These are phyloP conservation scores for Hippoglossus stenolepis DNA, from an alignment of 2,113 vertebrate species.

Conservation along the genomic window DNA sequence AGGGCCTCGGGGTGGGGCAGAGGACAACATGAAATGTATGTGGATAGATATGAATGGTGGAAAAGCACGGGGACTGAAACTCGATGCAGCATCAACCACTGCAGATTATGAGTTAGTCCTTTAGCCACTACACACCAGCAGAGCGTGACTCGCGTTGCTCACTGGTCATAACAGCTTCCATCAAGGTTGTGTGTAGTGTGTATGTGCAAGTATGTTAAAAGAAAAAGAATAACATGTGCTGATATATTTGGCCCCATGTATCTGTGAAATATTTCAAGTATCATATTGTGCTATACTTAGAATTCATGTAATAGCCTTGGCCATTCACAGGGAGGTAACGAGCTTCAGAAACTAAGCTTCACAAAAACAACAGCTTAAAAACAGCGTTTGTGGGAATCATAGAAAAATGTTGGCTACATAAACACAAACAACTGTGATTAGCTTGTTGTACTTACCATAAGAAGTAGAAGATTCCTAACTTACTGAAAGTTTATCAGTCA, in stretches of 20 bases:
- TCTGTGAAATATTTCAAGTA: neutral
- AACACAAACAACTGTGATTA: neutral
- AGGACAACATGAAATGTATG: neutral
- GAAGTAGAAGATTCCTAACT: too few species aligned
- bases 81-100: neutral
- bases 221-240: neutral
- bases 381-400: neutral
- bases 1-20: slow-evolving; percentile 22
- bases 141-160: neutral
- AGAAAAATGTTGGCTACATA: neutral
- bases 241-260: neutral
- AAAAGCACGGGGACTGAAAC: slow-evolving; percentile 1
- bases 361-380: neutral
- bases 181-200: neutral
- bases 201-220: neutral
- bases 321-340: neutral
- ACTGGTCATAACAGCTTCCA: neutral
- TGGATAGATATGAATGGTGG: slow-evolving; percentile 13
- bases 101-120: neutral
- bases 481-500: too few species aligned
- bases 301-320: neutral
- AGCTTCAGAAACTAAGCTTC: neutral
- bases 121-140: neutral
- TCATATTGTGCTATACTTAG: neutral
- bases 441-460: too few species aligned